Percentiles rank a stretch among this genome's conserved stretches.
These are phyloP conservation scores for Aurelia coerulea DNA, from an alignment of 30 jellyfish, hydroid and myxozoan species.

Conservation along the genomic window DNA sequence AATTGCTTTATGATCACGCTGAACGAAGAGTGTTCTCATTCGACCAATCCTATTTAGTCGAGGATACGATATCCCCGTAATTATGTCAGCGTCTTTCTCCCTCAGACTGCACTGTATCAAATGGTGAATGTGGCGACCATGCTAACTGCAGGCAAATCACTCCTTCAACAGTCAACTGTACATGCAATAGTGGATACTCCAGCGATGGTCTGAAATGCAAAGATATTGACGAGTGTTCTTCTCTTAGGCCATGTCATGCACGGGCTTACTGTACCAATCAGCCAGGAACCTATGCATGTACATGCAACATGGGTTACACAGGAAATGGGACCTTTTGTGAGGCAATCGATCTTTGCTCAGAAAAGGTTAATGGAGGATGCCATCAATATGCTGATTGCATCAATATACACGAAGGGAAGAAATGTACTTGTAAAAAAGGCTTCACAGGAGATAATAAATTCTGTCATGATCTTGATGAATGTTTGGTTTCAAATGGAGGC, in stretches of 20 bases:
- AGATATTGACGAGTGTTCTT: conserved; percentile 31
- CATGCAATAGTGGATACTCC: conserved; percentile 57
- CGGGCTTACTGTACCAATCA: too few species aligned
- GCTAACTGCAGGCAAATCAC: not conserved
- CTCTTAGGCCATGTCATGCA: too few species aligned
- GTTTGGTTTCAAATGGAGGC: conserved; percentile 40
- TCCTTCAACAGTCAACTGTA: conserved; percentile 15
- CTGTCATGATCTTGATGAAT: conserved; percentile 45
- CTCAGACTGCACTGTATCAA: not conserved
- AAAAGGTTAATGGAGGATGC: conserved; percentile 20
- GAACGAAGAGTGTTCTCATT: too few species aligned
- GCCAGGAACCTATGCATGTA: too few species aligned
- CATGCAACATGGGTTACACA: too few species aligned
- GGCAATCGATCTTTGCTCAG: too few species aligned
- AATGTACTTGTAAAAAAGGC: conserved; percentile 26
- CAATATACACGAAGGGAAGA: not conserved
- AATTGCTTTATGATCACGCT: too few species aligned
- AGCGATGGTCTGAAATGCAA: conserved; percentile 57
- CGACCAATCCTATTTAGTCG: too few species aligned
- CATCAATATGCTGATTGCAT: conserved; percentile 45
- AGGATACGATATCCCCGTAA: too few species aligned
- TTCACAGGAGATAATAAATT: conserved; percentile 3
- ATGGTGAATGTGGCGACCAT: not conserved
- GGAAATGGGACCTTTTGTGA: too few species aligned
- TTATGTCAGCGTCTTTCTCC: not conserved